Evolutionary conservation across 2,797 vertebrate genomes (phyloP), one percentile per base, ranked within the genome.

Genomic region (Halcyon smyrnensis): DNA sequence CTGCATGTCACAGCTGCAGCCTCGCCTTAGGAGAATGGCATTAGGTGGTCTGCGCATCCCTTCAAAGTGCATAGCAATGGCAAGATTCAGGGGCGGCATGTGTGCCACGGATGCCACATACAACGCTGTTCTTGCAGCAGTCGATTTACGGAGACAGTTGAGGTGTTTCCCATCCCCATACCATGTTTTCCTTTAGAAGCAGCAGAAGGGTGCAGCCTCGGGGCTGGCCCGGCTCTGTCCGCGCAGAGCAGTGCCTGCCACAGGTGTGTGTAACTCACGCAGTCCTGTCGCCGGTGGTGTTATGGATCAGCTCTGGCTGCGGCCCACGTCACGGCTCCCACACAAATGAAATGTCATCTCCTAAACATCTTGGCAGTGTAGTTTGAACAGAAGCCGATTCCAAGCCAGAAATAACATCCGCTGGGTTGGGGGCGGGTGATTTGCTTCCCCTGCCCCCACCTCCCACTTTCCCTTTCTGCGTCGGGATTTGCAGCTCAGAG

Each of bases 321-420:
- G 79, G 65, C 69, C 46, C 73, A 91, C 91, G 54, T 93, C 85
- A 86, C 69, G 27, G 91, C 85, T 95, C 96, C 87, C 69, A 93
- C 94, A 81, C 92, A 91, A 91, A 90, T 51, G 63, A 96, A 96
- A 95, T 95, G 91, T 48, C 93, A 86, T 76, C 93, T 84, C 64
- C 89, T 56, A 90, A 96, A 94, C 67, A 34, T 83, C 94, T 95
- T 88, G 94, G 74, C 94, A 91, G 80, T 4, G 1, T 15, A 36
- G 15, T 70, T 79, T 48, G 83, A 88, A 90, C 86, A 78, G 24
- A 41, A 95, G 68, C 43, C 34, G 51, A 70, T 73, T 88, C 54
- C 51, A 68, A 94, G 74, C 56, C 56, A 95, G 93, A 87, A 95
- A 95, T 94, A 95, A 90, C 94, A 94, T 57, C 67, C 70, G 7